These are phyloP conservation scores for Egretta garzetta DNA, from an alignment of 2,113 vertebrate species.

Conservation along the genomic window DNA sequence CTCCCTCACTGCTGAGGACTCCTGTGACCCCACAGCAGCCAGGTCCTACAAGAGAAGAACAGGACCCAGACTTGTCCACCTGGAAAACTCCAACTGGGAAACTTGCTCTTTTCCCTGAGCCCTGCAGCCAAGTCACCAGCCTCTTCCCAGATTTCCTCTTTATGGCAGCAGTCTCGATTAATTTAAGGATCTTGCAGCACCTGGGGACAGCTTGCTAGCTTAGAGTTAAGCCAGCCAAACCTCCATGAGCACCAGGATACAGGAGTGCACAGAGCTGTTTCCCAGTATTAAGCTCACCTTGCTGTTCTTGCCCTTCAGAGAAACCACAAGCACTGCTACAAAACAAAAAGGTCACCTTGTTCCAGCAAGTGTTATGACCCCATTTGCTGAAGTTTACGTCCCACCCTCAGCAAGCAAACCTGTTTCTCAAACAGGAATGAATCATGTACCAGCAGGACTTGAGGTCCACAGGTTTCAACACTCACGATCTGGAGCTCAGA, in stretches of 20 bases:
- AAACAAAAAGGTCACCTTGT: background rate
- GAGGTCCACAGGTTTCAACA: background rate
- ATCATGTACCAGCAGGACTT: background rate
- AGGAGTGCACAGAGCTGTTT: background rate
- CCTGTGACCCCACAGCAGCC: background rate
- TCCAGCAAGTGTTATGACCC: background rate
- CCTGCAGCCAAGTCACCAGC: background rate
- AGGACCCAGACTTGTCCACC: background rate
- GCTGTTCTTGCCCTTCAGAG: background rate
- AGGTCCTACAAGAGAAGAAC: background rate
- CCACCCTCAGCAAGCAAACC: background rate
- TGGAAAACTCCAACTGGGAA: background rate
- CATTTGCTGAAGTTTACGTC: background rate
- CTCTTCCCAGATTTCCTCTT: background rate
- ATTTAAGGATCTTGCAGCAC: background rate
- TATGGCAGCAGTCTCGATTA: background rate
- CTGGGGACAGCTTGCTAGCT: background rate
- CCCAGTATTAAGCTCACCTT: background rate
- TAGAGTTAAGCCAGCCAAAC: background rate
- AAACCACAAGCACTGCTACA: background rate
- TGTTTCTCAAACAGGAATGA: background rate
- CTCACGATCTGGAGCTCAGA: background rate
- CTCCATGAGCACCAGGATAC: background rate
- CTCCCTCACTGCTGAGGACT: background rate
- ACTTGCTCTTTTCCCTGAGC: background rate